Evolutionary conservation across 2,113 vertebrate genomes (phyloP), one percentile per base, ranked within the genome.

Genomic region (Lanius ludovicianus): DNA sequence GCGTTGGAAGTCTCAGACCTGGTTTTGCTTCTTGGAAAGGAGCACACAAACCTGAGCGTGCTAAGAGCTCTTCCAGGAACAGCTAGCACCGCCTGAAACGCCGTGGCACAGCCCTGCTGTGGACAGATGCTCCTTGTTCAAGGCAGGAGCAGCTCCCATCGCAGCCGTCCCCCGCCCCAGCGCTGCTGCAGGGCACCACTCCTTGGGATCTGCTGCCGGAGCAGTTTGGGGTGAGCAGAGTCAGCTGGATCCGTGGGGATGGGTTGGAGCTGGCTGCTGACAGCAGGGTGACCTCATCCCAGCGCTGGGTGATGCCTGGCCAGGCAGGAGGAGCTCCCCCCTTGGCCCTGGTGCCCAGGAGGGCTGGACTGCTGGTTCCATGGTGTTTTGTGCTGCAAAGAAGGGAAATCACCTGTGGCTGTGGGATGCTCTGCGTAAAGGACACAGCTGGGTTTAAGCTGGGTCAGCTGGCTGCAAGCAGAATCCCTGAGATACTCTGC

Each of bases 131-230:
- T 94, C 55, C 13, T 83, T 65, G 88, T 90, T 94, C 70, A 85
- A 83, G 4, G 79, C 67, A 79, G 65, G 42, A 52, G 69, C 50
- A 70, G 74, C 35, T 47, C 17, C 23, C 55, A 46, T 12, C 4
- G 18, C 53, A 28, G 64, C 53, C 27, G 7, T 64, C 17, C 35
- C 53, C 86, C 7, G 2, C 88, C 93, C 85, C 68, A 27, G 79
- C 13, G 6, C 10, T 68, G 93, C 91, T 80, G 60, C 20, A 84
- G 95, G 93, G 85, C 82, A 94, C 95, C 95, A 76, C 94, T 85
- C 95, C 92, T 42, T 87, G 15, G 14, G 30, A 62, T 44, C 16
- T 91, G 94, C 87, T 93, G 90, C 50, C 19, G 15, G 89, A 93
- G 93, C 93, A 59, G 69, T 78, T 91, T 19, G 62, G 77, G 80